Evolutionary conservation across 1,140 invertebrate genomes (phyloP).

Genomic region (Oreohelix idahoensis): DNA sequence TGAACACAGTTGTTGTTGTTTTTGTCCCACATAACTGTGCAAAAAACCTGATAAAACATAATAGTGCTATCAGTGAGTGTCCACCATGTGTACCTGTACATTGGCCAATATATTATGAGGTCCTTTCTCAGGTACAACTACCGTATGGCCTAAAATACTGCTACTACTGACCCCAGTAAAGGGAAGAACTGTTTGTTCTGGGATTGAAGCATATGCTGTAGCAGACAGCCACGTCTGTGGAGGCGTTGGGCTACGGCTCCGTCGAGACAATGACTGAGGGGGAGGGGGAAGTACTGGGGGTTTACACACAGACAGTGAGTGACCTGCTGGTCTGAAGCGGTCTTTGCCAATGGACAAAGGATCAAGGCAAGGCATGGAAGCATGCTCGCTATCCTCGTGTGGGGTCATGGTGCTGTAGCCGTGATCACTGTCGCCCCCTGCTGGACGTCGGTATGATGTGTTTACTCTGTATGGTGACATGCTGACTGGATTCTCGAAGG

Average conservation of each 20-base stretch:
- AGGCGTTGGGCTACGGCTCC: conserved; percentile 66
- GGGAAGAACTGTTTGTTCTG: conserved; percentile 66
- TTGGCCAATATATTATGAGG: conserved; percentile 84
- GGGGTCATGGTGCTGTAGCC: conserved; percentile 96
- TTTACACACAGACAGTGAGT: conserved; percentile 50
- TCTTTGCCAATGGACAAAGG: conserved; percentile 75
- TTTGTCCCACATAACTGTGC: neutral
- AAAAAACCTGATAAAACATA: neutral
- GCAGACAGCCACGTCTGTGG: conserved; percentile 61
- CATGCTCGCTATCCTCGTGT: conserved; percentile 81
- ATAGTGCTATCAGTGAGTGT: conserved; percentile 67
- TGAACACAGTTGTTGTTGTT: neutral
- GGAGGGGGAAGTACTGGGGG: conserved; percentile 64
- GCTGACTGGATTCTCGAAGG: conserved; percentile 76
- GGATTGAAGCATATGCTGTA: conserved; percentile 60
- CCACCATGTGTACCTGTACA: conserved; percentile 86
- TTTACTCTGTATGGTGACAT: conserved; percentile 91
- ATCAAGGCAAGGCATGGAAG: conserved; percentile 76
- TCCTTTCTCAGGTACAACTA: conserved; percentile 29
- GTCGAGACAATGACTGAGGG: conserved; percentile 56
- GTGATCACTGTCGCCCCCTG: conserved; percentile 89
- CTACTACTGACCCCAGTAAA: conserved; percentile 53
- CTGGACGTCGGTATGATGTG: conserved; percentile 83
- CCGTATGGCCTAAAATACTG: neutral
- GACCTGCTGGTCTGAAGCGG: conserved; percentile 66